phyloP scores from a whole-genome alignment of 37 sponge, comb jelly and placozoan species.

The Hormiphora californensis region DNA sequence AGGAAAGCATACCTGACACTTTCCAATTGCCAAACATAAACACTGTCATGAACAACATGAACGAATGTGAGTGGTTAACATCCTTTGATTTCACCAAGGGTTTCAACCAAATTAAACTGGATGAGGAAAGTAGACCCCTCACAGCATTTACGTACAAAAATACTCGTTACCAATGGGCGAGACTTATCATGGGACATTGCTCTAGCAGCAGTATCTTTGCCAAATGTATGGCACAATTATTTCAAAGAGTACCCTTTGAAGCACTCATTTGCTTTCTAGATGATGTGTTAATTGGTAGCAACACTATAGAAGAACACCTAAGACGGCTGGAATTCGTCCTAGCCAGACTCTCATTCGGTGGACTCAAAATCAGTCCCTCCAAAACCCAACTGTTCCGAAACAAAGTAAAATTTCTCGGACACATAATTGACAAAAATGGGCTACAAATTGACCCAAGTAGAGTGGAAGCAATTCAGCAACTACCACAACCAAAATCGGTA shows the following conservation, averaged over 20 bases:
- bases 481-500: background rate
- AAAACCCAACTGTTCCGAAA: background rate
- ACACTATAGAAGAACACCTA: background rate
- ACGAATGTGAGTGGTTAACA: slow-evolving; percentile 24
- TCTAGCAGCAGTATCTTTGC: background rate
- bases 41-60: slow-evolving; percentile 18
- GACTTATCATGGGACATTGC: background rate
- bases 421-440: background rate
- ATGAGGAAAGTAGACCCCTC: background rate
- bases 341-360: background rate
- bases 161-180: background rate
- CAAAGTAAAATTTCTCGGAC: background rate
- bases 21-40: slow-evolving; percentile 36
- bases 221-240: background rate
- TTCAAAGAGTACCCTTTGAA: background rate
- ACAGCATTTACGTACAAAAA: background rate
- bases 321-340: background rate
- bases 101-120: background rate
- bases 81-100: background rate
- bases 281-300: background rate
- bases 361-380: background rate
- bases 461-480: background rate
- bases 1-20: background rate
- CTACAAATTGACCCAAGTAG: background rate
- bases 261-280: background rate